Percentiles rank a stretch among this genome's conserved stretches.
phyloP scores from a whole-genome alignment of 2,113 vertebrate species.

The Engystomops pustulosus region DNA sequence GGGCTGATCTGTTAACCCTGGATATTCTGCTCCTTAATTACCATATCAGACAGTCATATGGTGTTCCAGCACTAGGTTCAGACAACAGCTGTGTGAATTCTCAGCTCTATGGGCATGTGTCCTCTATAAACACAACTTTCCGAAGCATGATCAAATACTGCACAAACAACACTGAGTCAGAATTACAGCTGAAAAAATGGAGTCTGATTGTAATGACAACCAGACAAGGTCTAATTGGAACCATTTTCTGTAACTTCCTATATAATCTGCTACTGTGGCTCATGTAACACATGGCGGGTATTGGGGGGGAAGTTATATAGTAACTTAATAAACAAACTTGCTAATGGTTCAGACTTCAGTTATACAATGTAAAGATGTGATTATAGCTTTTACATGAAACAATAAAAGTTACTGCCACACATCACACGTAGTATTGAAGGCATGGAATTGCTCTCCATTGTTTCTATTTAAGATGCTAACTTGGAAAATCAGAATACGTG shows the following conservation, averaged over 20 bases:
- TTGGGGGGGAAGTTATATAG: background rate
- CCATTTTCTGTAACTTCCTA: conserved; percentile 44
- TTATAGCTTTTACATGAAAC: background rate
- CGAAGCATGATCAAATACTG: conserved; percentile 31
- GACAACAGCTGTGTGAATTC: conserved; percentile 71
- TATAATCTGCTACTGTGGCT: conserved; percentile 42
- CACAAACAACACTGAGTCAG: conserved; percentile 48
- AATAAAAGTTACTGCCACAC: background rate
- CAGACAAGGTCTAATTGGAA: background rate
- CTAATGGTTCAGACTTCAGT: background rate
- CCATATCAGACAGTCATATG: conserved; percentile 16
- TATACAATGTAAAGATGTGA: background rate
- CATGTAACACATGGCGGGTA: conserved; percentile 15
- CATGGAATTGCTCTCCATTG: background rate
- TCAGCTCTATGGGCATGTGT: conserved; percentile 69
- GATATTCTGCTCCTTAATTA: background rate
- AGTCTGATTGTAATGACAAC: conserved; percentile 28
- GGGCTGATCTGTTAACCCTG: background rate
- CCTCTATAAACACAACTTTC: conserved; percentile 62
- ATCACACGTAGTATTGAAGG: background rate
- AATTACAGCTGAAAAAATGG: conserved; percentile 21
- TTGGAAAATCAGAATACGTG: background rate
- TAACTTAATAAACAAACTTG: conserved; percentile 34
- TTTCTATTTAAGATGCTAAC: background rate
- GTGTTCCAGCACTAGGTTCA: conserved; percentile 58